Evolutionary conservation across 2,113 vertebrate genomes (phyloP).

Genomic region (Tragelaphus imberbis): DNA sequence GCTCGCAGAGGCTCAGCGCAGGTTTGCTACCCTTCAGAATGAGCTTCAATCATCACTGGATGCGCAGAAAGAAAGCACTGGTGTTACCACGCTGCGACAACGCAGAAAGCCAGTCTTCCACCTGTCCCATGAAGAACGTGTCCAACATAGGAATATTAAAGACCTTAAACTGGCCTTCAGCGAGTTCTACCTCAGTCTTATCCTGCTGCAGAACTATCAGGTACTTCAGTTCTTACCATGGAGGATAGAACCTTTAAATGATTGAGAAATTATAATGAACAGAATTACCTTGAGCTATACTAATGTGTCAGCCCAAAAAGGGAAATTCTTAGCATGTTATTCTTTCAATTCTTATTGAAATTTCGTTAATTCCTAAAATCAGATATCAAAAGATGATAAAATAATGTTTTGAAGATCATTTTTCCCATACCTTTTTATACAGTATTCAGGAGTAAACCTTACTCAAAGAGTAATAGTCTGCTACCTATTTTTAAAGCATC

Average conservation of each 20-base stretch:
- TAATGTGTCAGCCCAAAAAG: not conserved
- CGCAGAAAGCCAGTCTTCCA: slow-evolving; percentile 94
- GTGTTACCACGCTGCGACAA: slow-evolving; percentile 84
- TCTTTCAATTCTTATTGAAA: not conserved
- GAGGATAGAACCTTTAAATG: not conserved
- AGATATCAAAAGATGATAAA: not conserved
- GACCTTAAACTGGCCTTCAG: slow-evolving; percentile 99
- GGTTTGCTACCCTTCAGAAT: slow-evolving; percentile 94
- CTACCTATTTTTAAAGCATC: slow-evolving; percentile 28
- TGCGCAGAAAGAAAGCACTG: slow-evolving; percentile 90
- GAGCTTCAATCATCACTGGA: slow-evolving; percentile 96
- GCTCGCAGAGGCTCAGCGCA: slow-evolving; percentile 94
- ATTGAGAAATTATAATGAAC: not conserved
- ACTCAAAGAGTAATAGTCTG: not conserved
- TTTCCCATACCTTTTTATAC: not conserved
- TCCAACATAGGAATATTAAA: slow-evolving; percentile 96
- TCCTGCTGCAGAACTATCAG: slow-evolving; percentile 99
- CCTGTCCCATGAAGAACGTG: slow-evolving; percentile 95
- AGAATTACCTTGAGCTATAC: not conserved
- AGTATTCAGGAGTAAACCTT: not conserved
- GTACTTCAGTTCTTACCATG: slow-evolving; percentile 73
- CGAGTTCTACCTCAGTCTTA: slow-evolving; percentile 99
- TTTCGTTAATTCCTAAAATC: not conserved
- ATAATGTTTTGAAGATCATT: not conserved
- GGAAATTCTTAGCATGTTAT: slow-evolving; percentile 1